These are phyloP conservation scores for Macroramphosus scolopax DNA, from an alignment of 2,797 vertebrate genomes.

Conservation along the genomic window DNA sequence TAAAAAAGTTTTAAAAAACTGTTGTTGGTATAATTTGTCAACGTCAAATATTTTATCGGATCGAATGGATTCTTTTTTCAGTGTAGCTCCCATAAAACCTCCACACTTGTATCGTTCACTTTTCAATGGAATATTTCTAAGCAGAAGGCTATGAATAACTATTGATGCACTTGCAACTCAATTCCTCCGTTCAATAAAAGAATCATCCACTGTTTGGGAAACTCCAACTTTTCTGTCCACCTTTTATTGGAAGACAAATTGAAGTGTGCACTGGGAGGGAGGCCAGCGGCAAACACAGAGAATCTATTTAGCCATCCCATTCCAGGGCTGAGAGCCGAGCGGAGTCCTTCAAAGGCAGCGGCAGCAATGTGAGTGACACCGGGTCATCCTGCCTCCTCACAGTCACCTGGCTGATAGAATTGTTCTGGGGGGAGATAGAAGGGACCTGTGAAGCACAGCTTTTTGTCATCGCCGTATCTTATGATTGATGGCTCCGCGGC, in stretches of 20 bases:
- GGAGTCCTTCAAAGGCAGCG: conserved; percentile 91
- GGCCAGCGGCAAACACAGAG: conserved; percentile 86
- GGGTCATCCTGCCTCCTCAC: conserved; percentile 90
- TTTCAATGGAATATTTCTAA: conserved; percentile 69
- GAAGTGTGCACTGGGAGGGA: conserved; percentile 87
- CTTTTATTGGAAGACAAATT: conserved; percentile 97
- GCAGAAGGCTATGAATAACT: conserved; percentile 81
- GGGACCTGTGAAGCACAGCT: conserved; percentile 86
- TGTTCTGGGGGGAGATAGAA: conserved; percentile 91
- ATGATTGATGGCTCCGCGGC: conserved; percentile 99
- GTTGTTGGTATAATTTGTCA: too few relatives aligned
- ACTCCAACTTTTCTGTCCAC: conserved; percentile 84
- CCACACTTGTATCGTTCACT: conserved; percentile 74
- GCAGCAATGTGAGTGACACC: conserved; percentile 97
- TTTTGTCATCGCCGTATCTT: conserved; percentile 97
- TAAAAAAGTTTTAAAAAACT: too few relatives aligned
- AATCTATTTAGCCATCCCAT: conserved; percentile 95
- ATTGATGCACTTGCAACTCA: conserved; percentile 82
- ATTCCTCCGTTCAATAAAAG: conserved; percentile 94
- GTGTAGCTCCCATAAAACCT: too few relatives aligned
- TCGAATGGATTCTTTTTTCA: too few relatives aligned
- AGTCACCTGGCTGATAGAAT: conserved; percentile 97
- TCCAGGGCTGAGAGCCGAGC: conserved; percentile 87
- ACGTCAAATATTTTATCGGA: too few relatives aligned
- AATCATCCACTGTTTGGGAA: conserved; percentile 90